These are phyloP conservation scores for Corydoras sp. DNA, from an alignment of 2,113 vertebrate genomes.

Conservation along the genomic window DNA sequence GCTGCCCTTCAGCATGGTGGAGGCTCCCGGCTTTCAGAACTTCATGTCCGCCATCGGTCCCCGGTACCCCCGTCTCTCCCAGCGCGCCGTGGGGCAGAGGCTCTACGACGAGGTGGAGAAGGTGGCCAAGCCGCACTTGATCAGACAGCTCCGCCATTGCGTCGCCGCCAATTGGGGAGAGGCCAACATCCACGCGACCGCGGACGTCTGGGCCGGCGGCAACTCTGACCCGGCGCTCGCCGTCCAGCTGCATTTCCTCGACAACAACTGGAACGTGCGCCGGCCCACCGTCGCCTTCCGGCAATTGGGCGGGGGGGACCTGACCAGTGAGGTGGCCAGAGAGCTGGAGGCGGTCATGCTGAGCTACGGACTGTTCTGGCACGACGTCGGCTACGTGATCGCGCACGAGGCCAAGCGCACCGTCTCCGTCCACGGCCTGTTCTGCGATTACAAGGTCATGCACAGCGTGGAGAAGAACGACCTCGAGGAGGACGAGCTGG, in stretches of 20 bases:
- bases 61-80: conserved; percentile 58
- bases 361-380: conserved; percentile 65
- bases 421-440: conserved; percentile 55
- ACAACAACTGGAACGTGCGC: conserved; percentile 59
- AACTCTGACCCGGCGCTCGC: conserved; percentile 50
- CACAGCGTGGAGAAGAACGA: conserved; percentile 55
- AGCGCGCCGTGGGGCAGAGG: conserved; percentile 55
- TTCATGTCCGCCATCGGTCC: conserved; percentile 60
- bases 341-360: conserved; percentile 66
- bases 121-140: conserved; percentile 62
- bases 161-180: conserved; percentile 39
- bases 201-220: conserved; percentile 62
- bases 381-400: conserved; percentile 62
- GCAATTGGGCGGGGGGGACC: conserved; percentile 51
- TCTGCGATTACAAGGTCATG: conserved; percentile 67
- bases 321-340: conserved; percentile 39
- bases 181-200: conserved; percentile 56
- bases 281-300: conserved; percentile 64
- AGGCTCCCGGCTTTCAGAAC: conserved; percentile 63
- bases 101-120: conserved; percentile 68
- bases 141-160: conserved; percentile 61
- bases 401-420: conserved; percentile 60
- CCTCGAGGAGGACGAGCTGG: conserved; percentile 58
- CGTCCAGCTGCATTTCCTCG: conserved; percentile 66
- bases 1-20: conserved; percentile 69